Base-by-base conservation (phyloP, 2,888 invertebrate species). In the Lithophane leautieri region DNA sequence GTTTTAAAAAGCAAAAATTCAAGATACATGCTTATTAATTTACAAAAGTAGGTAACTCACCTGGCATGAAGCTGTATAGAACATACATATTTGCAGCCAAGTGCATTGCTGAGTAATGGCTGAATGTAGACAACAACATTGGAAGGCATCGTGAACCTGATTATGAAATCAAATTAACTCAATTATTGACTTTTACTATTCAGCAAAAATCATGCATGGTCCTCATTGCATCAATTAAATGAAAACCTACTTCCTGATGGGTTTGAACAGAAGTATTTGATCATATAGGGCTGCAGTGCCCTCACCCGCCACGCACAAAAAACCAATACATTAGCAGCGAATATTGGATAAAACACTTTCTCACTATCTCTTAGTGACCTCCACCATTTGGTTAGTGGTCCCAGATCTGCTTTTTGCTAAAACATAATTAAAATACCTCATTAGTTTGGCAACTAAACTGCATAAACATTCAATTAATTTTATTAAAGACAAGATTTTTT, bases 11-110 rank as follows among this genome's bases (percentile, higher is more conserved):
- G n/a, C 1, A 25, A 40, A 14, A n/a, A n/a, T 11, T 34, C 16
- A 40, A 16, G 11, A 25, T 7, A 40, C 4, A 69, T 60, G 42
- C 9, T 40, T 40, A 34, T n/a, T 44, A 9, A 34, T 60, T 47
- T 8, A 73, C 14, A 34, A 44, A 44, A 34, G 22, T 34, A 44
- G 7, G 1, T 66, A 50, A 75, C 81, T 83, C 89, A 96, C 96
- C 96, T 93, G 96, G 96, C 96, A 96, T 97, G 91, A 99, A 99
- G 91, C 98, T 98, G 93, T 98, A 98, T 44, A 99, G 96, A 61
- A 99, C 99, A 95, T 98, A 99, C 99, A 99, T 99, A 94, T 99
- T 99, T 72, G 98, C 98, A 86, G 98, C 97, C 78, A 99, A 97
- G 95, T 99, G 99, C 83, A 99, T 95, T 56, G 97, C 94, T 1